These are phyloP conservation scores for Colletes gigas DNA, from an alignment of 1,140 invertebrate species.

Conservation along the genomic window DNA sequence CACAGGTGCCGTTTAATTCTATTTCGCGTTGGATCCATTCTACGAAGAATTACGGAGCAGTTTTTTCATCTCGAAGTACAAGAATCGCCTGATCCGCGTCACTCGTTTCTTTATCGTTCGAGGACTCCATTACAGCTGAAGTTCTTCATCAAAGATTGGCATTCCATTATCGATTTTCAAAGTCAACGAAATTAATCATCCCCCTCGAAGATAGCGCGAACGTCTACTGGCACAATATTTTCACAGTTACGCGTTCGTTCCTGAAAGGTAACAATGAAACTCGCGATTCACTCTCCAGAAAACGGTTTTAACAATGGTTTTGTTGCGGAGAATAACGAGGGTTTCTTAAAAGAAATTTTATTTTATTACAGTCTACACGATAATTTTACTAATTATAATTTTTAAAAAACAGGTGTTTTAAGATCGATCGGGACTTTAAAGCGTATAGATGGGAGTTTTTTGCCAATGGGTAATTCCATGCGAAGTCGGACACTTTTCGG, in stretches of 20 bases:
- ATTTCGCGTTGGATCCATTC: slow-evolving; percentile 26
- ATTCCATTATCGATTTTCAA: slow-evolving; percentile 24
- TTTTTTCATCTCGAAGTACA: not conserved
- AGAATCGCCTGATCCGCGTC: not conserved
- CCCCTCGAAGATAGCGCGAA: not conserved
- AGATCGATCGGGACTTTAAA: too few species aligned
- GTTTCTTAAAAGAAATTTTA: too few species aligned
- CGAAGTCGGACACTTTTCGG: too few species aligned
- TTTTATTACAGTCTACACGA: too few species aligned
- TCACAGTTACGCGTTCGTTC: not conserved
- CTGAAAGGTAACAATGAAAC: not conserved
- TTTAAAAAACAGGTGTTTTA: too few species aligned
- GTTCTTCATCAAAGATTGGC: slow-evolving; percentile 26
- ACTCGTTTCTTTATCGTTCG: not conserved
- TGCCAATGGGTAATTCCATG: too few species aligned
- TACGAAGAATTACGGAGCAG: slow-evolving; percentile 21
- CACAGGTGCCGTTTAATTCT: slow-evolving; percentile 42
- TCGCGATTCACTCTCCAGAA: not conserved
- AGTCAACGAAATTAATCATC: slow-evolving; percentile 35
- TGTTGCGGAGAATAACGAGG: not conserved
- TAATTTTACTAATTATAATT: too few species aligned
- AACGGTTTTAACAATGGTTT: not conserved
- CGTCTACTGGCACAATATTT: not conserved
- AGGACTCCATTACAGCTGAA: not conserved
- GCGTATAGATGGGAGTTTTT: too few species aligned